phyloP scores from a whole-genome alignment of 2,888 invertebrate genomes.

The Drosophila peninsularis region DNA sequence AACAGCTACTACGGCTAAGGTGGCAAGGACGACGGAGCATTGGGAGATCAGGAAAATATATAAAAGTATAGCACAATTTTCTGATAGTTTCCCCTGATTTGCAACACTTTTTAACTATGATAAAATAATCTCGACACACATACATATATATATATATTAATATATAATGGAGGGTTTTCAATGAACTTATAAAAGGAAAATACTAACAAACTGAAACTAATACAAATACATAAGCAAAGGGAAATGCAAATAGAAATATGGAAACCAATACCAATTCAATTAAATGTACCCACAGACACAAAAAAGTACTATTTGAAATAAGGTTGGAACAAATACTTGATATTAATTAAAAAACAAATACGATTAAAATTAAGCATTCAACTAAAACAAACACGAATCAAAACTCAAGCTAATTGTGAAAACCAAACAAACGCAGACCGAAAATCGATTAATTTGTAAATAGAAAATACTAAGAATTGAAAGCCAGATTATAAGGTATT shows the following conservation, averaged over 20 bases:
- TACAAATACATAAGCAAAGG: slow-evolving; percentile 17
- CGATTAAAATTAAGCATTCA: slow-evolving; percentile 35
- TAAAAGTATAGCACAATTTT: neutral
- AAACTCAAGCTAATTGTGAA: slow-evolving; percentile 33
- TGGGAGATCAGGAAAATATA: neutral
- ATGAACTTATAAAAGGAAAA: slow-evolving; percentile 38
- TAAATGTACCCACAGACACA: slow-evolving; percentile 10
- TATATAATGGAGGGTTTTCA: slow-evolving; percentile 52
- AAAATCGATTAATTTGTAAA: slow-evolving; percentile 55
- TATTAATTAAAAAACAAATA: slow-evolving; percentile 24
- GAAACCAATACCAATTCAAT: no score
- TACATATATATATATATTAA: no score
- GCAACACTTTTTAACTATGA: slow-evolving; percentile 7
- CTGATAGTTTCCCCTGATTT: slow-evolving; percentile 19
- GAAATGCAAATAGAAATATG: slow-evolving; percentile 26
- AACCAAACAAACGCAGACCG: slow-evolving; percentile 35
- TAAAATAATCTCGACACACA: neutral
- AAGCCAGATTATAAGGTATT: slow-evolving; percentile 45
- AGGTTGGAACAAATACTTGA: slow-evolving; percentile 26
- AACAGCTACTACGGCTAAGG: slow-evolving; percentile 69
- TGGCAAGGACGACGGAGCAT: neutral
- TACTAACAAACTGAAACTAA: slow-evolving; percentile 24
- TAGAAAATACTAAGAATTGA: slow-evolving; percentile 67
- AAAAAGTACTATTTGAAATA: slow-evolving; percentile 11
- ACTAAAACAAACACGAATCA: slow-evolving; percentile 16